Evolutionary conservation across 2,113 vertebrate genomes (phyloP), one percentile per base, ranked within the genome.

Genomic region (Ceuthmochares aereus): DNA sequence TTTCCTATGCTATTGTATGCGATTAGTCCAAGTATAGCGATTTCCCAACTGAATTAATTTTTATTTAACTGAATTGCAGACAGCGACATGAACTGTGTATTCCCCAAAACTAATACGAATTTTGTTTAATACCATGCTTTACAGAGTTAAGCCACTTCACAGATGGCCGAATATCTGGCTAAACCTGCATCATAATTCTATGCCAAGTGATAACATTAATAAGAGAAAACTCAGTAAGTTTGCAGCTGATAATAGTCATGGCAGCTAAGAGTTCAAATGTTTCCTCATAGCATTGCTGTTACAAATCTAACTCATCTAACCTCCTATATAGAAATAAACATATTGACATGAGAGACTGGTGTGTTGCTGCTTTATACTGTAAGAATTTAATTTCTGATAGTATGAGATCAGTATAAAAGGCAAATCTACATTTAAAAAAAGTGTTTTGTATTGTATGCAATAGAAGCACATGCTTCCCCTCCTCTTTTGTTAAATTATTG

Each of bases 161-260:
- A 96, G 72, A 95, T 64, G 68, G 36, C 56, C 75, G 80, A 91
- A 77, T 75, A 81, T 81, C 67, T 94, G 87, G 49, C 68, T 86
- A 95, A 94, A 82, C 37, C 49, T 84, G 58, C 49, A 51, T 73
- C 74, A 59, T 37, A 88, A 76, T 69, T 84, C 83, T 72, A 43
- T 94, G 90, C 84, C 87, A 95, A 93, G 40, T 81, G 89, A 88
- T 93, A 96, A 89, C 72, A 84, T 90, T 97, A 96, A 73, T 68
- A 89, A 87, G 40, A 94, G 74, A 74, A 95, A 96, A 95, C 72
- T 5, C 52, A 85, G 59, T 81, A 91, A 92, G 60, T 66, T 82
- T 84, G 13, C 70, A 73, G 62, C 79, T 91, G 72, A 90, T 94
- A 90, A 92, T 86, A 91, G 67, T 75, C 96, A 86, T 7, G 27